Evolutionary conservation across 2,113 vertebrate species (phyloP).

Genomic region (Formicarius rufipectus): DNA sequence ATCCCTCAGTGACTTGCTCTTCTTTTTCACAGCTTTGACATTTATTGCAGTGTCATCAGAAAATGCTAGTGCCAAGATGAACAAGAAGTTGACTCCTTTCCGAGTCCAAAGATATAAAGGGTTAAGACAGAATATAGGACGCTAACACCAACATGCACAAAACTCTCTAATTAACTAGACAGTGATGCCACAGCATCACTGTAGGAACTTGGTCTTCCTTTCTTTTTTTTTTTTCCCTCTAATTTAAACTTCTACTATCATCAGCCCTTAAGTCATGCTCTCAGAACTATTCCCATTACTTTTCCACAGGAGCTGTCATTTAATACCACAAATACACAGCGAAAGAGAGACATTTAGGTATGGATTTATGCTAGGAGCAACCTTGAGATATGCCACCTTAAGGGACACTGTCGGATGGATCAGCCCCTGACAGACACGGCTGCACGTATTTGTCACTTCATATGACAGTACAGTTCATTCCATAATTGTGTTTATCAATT

Average conservation of each 20-base stretch:
- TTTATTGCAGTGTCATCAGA: neutral
- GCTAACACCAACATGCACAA: neutral
- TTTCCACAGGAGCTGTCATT: neutral
- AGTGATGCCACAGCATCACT: neutral
- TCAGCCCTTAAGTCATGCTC: neutral
- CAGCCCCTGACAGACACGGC: neutral
- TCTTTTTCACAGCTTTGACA: neutral
- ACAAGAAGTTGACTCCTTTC: neutral
- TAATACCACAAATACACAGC: neutral
- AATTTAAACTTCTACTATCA: neutral
- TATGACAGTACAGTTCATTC: neutral
- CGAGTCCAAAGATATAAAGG: neutral
- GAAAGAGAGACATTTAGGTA: neutral
- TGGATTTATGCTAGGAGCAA: neutral
- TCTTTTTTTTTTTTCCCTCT: fast-evolving
- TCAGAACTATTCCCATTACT: neutral
- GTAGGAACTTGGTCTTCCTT: neutral
- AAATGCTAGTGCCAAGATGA: neutral
- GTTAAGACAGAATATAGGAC: neutral
- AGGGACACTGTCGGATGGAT: neutral
- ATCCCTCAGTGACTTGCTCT: neutral
- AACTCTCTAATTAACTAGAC: neutral
- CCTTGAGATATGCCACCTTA: neutral
- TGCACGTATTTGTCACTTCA: neutral
- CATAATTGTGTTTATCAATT: neutral